Evolutionary conservation across 2,888 invertebrate genomes (phyloP), one percentile per base, ranked within the genome.

Genomic region (Autographa pulchrina): DNA sequence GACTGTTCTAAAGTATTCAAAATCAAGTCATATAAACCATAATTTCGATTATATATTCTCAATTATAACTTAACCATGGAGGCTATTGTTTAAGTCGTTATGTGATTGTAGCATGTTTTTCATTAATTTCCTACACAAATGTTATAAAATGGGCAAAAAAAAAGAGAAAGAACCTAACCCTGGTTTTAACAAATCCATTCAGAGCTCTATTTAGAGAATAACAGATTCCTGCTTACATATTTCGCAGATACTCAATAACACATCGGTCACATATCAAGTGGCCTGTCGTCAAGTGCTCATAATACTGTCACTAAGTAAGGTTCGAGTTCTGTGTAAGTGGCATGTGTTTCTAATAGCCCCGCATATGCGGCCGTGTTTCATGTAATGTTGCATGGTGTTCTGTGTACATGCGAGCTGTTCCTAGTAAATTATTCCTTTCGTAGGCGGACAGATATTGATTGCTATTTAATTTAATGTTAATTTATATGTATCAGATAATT

Each of bases 231-330:
- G 48, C 48, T n/a, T 48, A 48, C n/a, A 48, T 11, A 11, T 38
- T 11, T 38, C 48, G 7, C 48, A 48, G 48, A n/a, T 48, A n/a
- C 16, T n/a, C 48, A 48, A 48, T 48, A 48, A 48, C 48, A 61
- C 11, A 75, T 75, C 68, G 63, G 59, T 77, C 70, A 75, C 71
- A 75, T 70, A 68, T 67, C 58, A 62, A 59, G 70, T 62, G 14
- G 60, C 60, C 70, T 75, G 78, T 56, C 70, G 75, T 75, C 68
- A 78, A 80, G 70, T 58, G 72, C 68, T 68, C 72, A 59, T 80
- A 80, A 77, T 70, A 75, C 70, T 31, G 67, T 56, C 64, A 63
- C 69, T 70, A 75, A 77, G 78, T 72, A 68, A 66, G 75, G 80
- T 72, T 80, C 70, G 75, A 77, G 66, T 67, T 52, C n/a, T 68